Conservation (phyloP, 2,888 invertebrate genomes). For the Aricia artaxerxes region DNA sequence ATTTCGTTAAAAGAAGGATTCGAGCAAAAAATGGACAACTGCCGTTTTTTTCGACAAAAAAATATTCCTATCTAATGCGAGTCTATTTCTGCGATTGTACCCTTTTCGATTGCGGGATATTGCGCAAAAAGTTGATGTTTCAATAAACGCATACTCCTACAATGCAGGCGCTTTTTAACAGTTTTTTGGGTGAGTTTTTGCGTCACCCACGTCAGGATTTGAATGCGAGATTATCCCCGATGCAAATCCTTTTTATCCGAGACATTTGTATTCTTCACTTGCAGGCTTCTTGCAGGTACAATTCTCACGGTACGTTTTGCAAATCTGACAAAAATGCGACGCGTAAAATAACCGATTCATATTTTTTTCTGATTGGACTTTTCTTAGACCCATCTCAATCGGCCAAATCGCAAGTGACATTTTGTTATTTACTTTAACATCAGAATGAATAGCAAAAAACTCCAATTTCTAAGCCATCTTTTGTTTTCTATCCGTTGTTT, state of each 20-base stretch:
- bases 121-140: conserved; percentile 56
- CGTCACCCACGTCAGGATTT: conserved; percentile 49
- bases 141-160: conserved; percentile 53
- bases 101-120: conserved; percentile 46
- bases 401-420: not conserved
- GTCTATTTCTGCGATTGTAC: conserved; percentile 51
- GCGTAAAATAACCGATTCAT: not conserved
- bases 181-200: conserved; percentile 44
- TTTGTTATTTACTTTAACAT: not conserved
- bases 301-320: conserved; percentile 26
- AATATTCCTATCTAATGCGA: conserved; percentile 42
- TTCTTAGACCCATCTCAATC: not conserved
- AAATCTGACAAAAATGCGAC: not conserved
- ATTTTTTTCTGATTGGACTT: not conserved
- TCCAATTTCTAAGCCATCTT: not conserved
- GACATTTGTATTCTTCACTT: conserved; percentile 36
- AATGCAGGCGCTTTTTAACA: conserved; percentile 42
- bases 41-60: conserved; percentile 54
- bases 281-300: conserved; percentile 28
- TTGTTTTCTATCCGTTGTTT: not conserved
- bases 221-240: conserved; percentile 44
- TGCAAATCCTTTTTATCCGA: conserved; percentile 53
- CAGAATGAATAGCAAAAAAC: not conserved
- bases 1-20: conserved; percentile 44
- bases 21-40: conserved; percentile 55